Conservation (phyloP, 2,888 invertebrate genomes). For the Capitulum mitella region DNA sequence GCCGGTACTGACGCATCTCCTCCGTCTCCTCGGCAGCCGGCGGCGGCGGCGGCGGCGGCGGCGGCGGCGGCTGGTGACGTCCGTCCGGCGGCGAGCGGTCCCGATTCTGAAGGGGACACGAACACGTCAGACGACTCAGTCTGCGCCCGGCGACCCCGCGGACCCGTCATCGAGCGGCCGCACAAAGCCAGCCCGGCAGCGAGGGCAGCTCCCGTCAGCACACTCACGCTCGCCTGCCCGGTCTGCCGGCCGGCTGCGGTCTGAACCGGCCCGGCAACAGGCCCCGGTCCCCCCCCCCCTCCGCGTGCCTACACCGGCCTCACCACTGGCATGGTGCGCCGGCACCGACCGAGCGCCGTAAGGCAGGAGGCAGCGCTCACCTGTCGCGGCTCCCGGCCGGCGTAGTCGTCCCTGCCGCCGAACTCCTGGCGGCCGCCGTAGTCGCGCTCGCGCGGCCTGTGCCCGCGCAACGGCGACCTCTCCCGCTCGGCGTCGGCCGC, state of each 20-base stretch:
- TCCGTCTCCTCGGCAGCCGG: background rate
- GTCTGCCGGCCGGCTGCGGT: background rate
- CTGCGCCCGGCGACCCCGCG: too few relatives aligned
- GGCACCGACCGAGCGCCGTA: background rate
- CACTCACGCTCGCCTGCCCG: background rate
- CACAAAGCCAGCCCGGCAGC: too few relatives aligned
- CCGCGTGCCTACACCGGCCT: too few relatives aligned
- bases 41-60: background rate
- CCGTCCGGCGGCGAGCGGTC: background rate
- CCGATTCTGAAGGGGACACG: background rate
- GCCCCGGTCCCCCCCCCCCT: too few relatives aligned
- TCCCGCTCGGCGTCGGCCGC: background rate
- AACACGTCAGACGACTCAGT: background rate
- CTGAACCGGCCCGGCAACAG: too few relatives aligned
- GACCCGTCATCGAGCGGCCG: too few relatives aligned
- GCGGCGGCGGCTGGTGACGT: background rate
- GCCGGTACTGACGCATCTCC: constrained; percentile 20
- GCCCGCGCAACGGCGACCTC: background rate
- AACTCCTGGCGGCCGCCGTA: background rate
- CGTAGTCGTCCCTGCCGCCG: too few relatives aligned
- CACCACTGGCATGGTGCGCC: background rate
- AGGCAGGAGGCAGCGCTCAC: background rate
- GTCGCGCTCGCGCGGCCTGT: background rate
- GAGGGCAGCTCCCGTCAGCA: background rate
- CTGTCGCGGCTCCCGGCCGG: background rate